These are phyloP conservation scores for Nothoprocta pentlandii DNA, from an alignment of 2,113 vertebrate genomes.

Conservation along the genomic window DNA sequence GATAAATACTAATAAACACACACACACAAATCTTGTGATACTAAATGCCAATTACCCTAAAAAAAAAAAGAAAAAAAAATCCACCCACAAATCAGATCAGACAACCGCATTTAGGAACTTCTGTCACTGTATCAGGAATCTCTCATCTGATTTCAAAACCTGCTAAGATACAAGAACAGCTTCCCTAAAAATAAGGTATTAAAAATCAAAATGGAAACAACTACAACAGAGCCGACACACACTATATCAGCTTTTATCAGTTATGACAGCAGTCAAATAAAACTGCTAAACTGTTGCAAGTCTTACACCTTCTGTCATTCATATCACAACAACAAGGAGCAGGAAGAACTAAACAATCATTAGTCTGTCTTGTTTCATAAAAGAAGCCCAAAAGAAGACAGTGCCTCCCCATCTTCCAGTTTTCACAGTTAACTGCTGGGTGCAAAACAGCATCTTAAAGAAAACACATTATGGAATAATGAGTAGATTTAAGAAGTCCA, in stretches of 20 bases:
- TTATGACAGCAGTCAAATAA: constrained; percentile 42
- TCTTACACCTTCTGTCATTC: neutral
- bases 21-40: neutral
- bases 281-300: constrained; percentile 9
- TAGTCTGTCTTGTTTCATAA: neutral
- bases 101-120: neutral
- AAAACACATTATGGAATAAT: accelerated
- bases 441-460: neutral
- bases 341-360: neutral
- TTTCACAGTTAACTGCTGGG: neutral
- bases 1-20: neutral
- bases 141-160: constrained; percentile 12
- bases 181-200: constrained; percentile 42
- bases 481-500: neutral
- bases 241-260: constrained; percentile 35
- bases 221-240: constrained; percentile 42
- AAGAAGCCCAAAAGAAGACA: neutral
- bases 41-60: neutral
- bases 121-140: neutral
- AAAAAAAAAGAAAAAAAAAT: neutral
- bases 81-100: neutral
- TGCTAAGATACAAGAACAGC: constrained; percentile 4
- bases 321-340: neutral
- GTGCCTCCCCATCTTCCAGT: neutral
- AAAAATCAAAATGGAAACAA: constrained; percentile 43